Evolutionary conservation across 2,113 vertebrate species (phyloP).

Genomic region (Pholis gunnellus): DNA sequence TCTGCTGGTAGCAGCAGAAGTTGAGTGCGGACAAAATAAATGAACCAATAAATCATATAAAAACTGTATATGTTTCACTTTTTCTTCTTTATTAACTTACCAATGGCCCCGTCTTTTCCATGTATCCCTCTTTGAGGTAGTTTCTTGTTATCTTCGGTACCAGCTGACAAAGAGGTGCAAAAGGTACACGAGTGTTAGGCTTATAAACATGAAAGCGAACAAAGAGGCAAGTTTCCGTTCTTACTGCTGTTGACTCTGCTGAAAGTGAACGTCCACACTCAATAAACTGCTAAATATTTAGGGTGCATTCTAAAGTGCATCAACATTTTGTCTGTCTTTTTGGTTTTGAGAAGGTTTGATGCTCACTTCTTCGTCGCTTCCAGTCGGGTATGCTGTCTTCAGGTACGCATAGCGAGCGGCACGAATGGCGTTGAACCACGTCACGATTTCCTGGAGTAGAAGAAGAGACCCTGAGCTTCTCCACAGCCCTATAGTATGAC

Average conservation of each 20-base stretch:
- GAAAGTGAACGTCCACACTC: background rate
- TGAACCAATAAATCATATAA: background rate
- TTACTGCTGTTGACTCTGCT: background rate
- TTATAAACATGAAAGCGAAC: background rate
- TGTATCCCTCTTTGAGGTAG: conserved; percentile 93
- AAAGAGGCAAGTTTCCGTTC: background rate
- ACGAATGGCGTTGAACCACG: conserved; percentile 94
- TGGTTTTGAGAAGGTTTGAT: background rate
- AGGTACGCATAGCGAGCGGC: conserved; percentile 91
- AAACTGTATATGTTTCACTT: background rate
- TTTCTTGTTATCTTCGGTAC: conserved; percentile 90
- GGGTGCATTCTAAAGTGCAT: background rate
- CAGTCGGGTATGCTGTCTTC: conserved; percentile 87
- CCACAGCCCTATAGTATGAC: background rate
- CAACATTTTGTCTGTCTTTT: background rate
- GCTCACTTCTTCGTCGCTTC: conserved; percentile 88
- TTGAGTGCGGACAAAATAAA: background rate
- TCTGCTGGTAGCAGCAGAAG: background rate
- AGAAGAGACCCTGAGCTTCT: conserved; percentile 29
- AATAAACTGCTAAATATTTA: background rate
- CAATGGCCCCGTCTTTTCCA: conserved; percentile 95
- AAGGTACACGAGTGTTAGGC: background rate
- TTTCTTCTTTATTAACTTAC: conserved; percentile 75
- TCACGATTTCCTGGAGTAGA: conserved; percentile 90
- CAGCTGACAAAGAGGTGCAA: conserved; percentile 80